Evolutionary conservation across 2,888 invertebrate genomes (phyloP).

Genomic region (Pseudeuparius sepicola): DNA sequence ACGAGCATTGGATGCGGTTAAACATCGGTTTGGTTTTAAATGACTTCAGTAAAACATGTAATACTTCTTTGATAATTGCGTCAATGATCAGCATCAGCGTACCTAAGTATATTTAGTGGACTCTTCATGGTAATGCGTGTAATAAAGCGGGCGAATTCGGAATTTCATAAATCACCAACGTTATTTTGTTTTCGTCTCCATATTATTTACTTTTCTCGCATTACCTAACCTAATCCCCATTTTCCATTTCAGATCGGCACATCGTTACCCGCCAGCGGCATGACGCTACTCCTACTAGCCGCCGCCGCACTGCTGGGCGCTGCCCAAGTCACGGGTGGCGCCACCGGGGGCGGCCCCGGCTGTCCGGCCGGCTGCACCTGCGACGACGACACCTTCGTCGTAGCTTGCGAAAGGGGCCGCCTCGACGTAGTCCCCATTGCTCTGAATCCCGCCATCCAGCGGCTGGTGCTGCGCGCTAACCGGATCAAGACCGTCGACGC

Average conservation of each 20-base stretch:
- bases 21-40: too few species aligned
- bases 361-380: constrained; percentile 84
- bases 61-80: too few species aligned
- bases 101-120: too few species aligned
- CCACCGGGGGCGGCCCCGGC: constrained; percentile 52
- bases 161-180: too few species aligned
- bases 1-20: too few species aligned
- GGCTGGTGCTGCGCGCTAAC: constrained; percentile 74
- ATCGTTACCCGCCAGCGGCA: constrained; percentile 14
- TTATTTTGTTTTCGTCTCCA: too few species aligned
- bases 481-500: constrained; percentile 82
- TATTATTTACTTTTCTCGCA: too few species aligned
- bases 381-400: constrained; percentile 81
- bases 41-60: too few species aligned
- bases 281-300: constrained; percentile 18
- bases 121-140: too few species aligned
- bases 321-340: constrained; percentile 36
- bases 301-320: constrained; percentile 26
- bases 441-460: constrained; percentile 80
- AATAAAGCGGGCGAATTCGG: too few species aligned
- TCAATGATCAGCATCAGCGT: too few species aligned
- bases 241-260: constrained; percentile 29
- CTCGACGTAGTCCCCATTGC: constrained; percentile 85
- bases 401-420: constrained; percentile 75
- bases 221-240: too few species aligned